These are phyloP conservation scores for Tribolium madens DNA, from an alignment of 1,140 invertebrate genomes.

Conservation along the genomic window DNA sequence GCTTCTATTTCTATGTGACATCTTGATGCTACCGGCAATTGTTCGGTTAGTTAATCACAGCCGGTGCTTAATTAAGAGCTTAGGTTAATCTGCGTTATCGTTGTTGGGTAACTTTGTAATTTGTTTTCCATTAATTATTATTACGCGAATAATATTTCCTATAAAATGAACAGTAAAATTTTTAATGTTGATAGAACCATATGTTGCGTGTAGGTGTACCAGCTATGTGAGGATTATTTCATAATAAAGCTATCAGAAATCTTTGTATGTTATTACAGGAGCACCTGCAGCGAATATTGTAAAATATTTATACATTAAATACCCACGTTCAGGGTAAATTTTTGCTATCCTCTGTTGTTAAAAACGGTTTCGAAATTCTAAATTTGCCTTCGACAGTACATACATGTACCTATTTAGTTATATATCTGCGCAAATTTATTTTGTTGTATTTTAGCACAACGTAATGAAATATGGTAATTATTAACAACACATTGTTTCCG, in stretches of 20 bases:
- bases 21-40: not conserved
- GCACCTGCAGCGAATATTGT: not conserved
- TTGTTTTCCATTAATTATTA: not conserved
- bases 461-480: not conserved
- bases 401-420: too few relatives aligned
- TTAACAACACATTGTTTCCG: not conserved
- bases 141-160: not conserved
- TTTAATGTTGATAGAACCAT: not conserved
- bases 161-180: not conserved
- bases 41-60: not conserved
- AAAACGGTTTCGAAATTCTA: not conserved
- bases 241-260: not conserved
- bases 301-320: not conserved
- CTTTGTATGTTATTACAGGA: not conserved
- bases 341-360: not conserved
- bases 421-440: too few relatives aligned
- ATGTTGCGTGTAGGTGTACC: not conserved
- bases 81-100: not conserved
- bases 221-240: not conserved
- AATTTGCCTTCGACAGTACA: not conserved
- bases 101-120: not conserved
- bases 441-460: not conserved
- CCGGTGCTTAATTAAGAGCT: not conserved
- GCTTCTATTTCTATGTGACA: not conserved
- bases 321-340: not conserved